These are phyloP conservation scores for Caranx melampygus DNA, from an alignment of 2,113 vertebrate genomes.

Conservation along the genomic window DNA sequence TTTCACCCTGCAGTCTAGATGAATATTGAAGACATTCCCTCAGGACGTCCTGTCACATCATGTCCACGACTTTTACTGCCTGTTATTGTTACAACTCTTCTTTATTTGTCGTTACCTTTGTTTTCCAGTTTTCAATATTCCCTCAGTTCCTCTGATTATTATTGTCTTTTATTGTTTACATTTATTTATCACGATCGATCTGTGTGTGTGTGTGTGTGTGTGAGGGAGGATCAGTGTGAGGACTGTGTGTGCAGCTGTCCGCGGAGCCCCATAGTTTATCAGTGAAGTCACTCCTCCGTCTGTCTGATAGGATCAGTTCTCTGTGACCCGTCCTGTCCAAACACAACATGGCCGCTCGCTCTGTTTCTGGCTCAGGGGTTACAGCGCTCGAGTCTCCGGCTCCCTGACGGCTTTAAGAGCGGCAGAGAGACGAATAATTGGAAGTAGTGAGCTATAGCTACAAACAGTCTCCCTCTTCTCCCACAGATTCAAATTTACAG, in stretches of 20 bases:
- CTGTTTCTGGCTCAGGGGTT: slow-evolving; percentile 37
- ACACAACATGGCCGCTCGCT: slow-evolving; percentile 43
- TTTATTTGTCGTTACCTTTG: no score
- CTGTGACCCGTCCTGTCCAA: slow-evolving; percentile 45
- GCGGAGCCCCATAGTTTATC: slow-evolving; percentile 42
- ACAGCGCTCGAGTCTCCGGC: slow-evolving; percentile 40
- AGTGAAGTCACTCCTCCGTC: slow-evolving; percentile 44
- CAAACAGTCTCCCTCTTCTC: slow-evolving; percentile 62
- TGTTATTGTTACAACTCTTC: no score
- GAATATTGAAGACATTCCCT: no score
- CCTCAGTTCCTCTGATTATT: no score
- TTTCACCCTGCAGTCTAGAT: no score
- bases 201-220: not conserved
- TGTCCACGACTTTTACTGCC: no score
- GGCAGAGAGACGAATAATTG: slow-evolving; percentile 72
- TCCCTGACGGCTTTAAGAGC: slow-evolving; percentile 67
- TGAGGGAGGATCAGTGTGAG: slow-evolving; percentile 19
- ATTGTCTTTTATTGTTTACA: no score
- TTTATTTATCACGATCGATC: no score
- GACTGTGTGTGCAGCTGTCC: slow-evolving; percentile 34
- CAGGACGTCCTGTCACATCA: no score
- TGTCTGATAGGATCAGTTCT: slow-evolving; percentile 42
- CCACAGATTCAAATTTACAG: slow-evolving; percentile 66
- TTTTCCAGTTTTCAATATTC: no score
- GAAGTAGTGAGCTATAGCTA: slow-evolving; percentile 60